Conservation (phyloP, 2,888 invertebrate genomes). For the Tetragnatha montana region DNA sequence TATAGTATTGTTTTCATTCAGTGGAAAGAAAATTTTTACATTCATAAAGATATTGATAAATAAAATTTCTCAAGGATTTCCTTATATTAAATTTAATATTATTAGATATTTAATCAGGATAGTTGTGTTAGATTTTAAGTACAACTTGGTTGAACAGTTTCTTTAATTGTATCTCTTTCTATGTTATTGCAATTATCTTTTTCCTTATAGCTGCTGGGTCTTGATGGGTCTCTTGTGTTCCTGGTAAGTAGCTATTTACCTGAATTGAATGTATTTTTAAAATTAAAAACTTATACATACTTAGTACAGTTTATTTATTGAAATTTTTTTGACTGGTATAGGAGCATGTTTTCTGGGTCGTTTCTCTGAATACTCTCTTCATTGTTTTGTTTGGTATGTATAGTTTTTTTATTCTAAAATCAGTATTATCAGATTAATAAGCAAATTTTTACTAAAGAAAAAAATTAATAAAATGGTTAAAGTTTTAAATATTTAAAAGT, state of each 20-base stretch:
- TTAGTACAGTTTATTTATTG: background rate
- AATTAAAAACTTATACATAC: background rate
- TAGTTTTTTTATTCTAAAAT: background rate
- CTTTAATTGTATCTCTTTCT: background rate
- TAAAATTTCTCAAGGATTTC: background rate
- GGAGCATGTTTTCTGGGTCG: conserved; percentile 99
- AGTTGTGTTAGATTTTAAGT: background rate
- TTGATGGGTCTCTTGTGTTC: conserved; percentile 97
- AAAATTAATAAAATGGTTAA: background rate
- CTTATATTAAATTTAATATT: background rate
- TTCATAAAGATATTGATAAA: background rate
- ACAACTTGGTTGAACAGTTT: background rate
- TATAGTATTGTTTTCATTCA: no score
- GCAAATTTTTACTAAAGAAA: no score
- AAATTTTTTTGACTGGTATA: conserved; percentile 72
- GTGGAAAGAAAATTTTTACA: no score
- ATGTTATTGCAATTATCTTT: conserved; percentile 11
- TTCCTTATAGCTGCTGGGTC: conserved; percentile 85
- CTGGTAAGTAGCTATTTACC: conserved; percentile 77
- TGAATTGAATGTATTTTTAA: background rate
- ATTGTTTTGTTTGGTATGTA: conserved; percentile 90
- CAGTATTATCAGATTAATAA: no score
- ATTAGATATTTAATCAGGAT: no score
- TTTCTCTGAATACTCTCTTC: conserved; percentile 96
- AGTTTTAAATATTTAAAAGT: background rate